Evolutionary conservation across 2,888 invertebrate genomes (phyloP).

Genomic region (Tipula helvola): DNA sequence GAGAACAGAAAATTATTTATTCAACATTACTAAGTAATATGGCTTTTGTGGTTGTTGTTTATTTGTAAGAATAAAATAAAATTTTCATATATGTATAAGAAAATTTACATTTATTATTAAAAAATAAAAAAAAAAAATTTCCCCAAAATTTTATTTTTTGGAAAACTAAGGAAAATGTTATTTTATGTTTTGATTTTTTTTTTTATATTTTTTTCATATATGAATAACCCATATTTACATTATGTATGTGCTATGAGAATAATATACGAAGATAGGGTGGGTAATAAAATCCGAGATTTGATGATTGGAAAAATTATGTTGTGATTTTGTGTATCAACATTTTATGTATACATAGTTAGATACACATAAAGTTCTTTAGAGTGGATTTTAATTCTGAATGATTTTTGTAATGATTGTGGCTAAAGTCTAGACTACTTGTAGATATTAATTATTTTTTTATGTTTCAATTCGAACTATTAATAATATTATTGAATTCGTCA

Average conservation of each 20-base stretch:
- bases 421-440: too few relatives aligned
- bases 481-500: too few relatives aligned
- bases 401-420: too few relatives aligned
- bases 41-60: constrained; percentile 9
- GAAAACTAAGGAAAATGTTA: background rate
- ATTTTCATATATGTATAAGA: background rate
- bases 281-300: background rate
- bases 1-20: background rate
- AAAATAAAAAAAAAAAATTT: background rate
- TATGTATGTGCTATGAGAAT: background rate
- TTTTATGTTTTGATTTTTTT: constrained; percentile 4
- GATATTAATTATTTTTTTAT: too few relatives aligned
- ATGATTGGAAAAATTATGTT: background rate
- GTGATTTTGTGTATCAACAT: background rate
- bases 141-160: background rate
- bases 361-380: background rate
- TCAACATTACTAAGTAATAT: constrained; percentile 7
- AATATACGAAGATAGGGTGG: background rate
- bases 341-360: background rate
- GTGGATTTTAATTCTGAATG: too few relatives aligned
- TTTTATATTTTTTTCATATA: background rate
- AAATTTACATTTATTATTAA: constrained; percentile 9
- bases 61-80: background rate
- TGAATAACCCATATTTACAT: background rate
- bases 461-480: too few relatives aligned